These are phyloP conservation scores for Ceratina japonica DNA, from an alignment of 1,140 invertebrate genomes.

Conservation along the genomic window DNA sequence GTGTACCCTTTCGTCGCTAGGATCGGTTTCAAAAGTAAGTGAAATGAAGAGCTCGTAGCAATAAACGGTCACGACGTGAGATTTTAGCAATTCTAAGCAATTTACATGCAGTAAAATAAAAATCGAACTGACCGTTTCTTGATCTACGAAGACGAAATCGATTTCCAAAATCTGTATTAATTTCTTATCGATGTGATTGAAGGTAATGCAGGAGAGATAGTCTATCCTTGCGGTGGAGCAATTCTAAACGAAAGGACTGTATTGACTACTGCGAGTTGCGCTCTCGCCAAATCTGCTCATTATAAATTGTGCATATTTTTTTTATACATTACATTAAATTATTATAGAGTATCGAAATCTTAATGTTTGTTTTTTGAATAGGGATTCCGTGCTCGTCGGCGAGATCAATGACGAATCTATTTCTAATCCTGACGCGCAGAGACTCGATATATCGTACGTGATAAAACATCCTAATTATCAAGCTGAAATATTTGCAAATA, in stretches of 20 bases:
- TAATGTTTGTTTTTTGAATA: slow-evolving; percentile 24
- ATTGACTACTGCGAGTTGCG: slow-evolving; percentile 69
- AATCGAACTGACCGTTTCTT: no score
- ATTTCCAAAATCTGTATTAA: background rate
- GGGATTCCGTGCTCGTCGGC: slow-evolving; percentile 66
- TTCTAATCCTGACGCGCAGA: slow-evolving; percentile 64
- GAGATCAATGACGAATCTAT: slow-evolving; percentile 62
- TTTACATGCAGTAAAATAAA: no score
- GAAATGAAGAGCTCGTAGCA: background rate
- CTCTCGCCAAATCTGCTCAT: slow-evolving; percentile 59
- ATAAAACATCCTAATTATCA: slow-evolving; percentile 68
- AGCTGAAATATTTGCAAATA: slow-evolving; percentile 60
- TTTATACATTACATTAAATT: background rate
- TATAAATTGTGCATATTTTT: slow-evolving; percentile 65
- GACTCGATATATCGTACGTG: slow-evolving; percentile 68
- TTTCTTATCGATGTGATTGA: slow-evolving; percentile 19
- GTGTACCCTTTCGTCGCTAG: slow-evolving; percentile 68
- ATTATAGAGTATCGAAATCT: background rate
- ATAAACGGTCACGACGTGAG: no score
- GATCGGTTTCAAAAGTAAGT: slow-evolving; percentile 68
- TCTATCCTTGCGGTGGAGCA: slow-evolving; percentile 66
- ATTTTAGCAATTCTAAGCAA: no score
- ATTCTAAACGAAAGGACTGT: slow-evolving; percentile 67
- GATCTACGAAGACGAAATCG: no score
- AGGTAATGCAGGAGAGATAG: slow-evolving; percentile 63